Conservation (phyloP, 2,113 vertebrate genomes). For the Chaetodon auriga region DNA sequence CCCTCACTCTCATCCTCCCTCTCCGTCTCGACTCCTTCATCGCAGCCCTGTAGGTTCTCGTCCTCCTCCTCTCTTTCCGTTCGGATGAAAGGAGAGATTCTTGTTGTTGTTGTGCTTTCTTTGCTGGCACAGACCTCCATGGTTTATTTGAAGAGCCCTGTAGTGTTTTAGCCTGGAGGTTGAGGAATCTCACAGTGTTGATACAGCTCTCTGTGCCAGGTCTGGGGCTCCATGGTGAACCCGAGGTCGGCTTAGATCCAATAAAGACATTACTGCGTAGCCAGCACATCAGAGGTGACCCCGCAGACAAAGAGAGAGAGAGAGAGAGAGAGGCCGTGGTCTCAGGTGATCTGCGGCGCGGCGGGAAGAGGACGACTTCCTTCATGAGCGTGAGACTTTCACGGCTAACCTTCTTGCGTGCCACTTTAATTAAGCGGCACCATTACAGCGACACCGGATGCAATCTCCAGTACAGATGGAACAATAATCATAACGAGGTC, state of each 20-base stretch:
- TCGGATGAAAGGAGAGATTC: constrained; percentile 39
- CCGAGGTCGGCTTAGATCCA: constrained; percentile 44
- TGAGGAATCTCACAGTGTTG: constrained; percentile 65
- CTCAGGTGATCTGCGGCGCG: constrained; percentile 11
- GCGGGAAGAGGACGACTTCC: not conserved
- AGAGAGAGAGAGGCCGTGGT: not conserved
- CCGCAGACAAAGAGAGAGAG: not conserved
- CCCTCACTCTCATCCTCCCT: not conserved
- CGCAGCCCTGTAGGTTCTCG: constrained; percentile 4
- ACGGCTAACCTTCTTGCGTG: constrained; percentile 40
- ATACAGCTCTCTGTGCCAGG: constrained; percentile 49
- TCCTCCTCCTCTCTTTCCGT: constrained; percentile 14
- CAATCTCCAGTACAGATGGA: constrained; percentile 43
- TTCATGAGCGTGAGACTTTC: not conserved
- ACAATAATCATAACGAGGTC: constrained; percentile 67
- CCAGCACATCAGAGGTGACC: constrained; percentile 62
- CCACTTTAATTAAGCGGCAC: constrained; percentile 56
- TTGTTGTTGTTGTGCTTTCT: constrained; percentile 26
- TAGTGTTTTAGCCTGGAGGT: constrained; percentile 53
- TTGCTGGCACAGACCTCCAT: constrained; percentile 35
- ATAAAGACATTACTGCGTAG: constrained; percentile 43
- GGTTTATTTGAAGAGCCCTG: constrained; percentile 68
- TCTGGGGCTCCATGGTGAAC: constrained; percentile 30
- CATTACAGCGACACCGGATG: constrained; percentile 13
- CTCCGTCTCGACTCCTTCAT: constrained; percentile 22